These are phyloP conservation scores for Pycnomerus fuliginosus DNA, from an alignment of 2,888 invertebrate genomes.

Conservation along the genomic window DNA sequence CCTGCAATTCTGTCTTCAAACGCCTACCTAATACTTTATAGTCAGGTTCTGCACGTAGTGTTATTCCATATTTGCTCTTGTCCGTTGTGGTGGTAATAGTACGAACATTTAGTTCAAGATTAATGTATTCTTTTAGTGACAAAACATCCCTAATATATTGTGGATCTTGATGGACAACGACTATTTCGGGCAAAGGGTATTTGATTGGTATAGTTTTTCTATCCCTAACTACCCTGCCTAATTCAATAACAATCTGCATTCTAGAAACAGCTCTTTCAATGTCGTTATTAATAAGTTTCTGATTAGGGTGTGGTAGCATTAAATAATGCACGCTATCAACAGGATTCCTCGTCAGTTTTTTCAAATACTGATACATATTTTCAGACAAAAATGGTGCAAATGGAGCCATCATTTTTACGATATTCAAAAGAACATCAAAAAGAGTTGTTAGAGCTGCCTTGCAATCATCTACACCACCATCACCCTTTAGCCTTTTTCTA, in stretches of 20 bases:
- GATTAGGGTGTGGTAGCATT: constrained; percentile 77
- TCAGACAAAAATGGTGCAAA: constrained; percentile 97
- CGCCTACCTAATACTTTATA: constrained; percentile 87
- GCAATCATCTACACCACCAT: constrained; percentile 78
- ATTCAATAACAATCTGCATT: constrained; percentile 95
- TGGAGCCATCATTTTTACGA: constrained; percentile 93
- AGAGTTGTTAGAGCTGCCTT: constrained; percentile 83
- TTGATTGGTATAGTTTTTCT: constrained; percentile 92
- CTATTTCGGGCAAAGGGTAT: constrained; percentile 93
- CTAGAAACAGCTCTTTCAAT: constrained; percentile 88
- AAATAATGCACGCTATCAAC: constrained; percentile 87
- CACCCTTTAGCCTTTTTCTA: constrained; percentile 91
- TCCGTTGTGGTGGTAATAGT: constrained; percentile 82
- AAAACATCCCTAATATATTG: constrained; percentile 76
- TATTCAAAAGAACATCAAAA: constrained; percentile 82
- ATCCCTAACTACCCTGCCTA: constrained; percentile 91
- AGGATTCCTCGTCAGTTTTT: constrained; percentile 61
- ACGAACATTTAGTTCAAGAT: constrained; percentile 91
- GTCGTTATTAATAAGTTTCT: constrained; percentile 71
- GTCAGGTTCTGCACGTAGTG: constrained; percentile 90
- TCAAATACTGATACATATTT: constrained; percentile 88
- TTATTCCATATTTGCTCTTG: constrained; percentile 84
- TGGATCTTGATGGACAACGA: constrained; percentile 88
- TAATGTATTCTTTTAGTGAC: constrained; percentile 79
- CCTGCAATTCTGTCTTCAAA: constrained; percentile 87